A percentile compares a stretch with the other conserved stretches of the same genome.
These are phyloP conservation scores for Ictalurus punctatus DNA, from an alignment of 2,113 vertebrate genomes.

Conservation along the genomic window DNA sequence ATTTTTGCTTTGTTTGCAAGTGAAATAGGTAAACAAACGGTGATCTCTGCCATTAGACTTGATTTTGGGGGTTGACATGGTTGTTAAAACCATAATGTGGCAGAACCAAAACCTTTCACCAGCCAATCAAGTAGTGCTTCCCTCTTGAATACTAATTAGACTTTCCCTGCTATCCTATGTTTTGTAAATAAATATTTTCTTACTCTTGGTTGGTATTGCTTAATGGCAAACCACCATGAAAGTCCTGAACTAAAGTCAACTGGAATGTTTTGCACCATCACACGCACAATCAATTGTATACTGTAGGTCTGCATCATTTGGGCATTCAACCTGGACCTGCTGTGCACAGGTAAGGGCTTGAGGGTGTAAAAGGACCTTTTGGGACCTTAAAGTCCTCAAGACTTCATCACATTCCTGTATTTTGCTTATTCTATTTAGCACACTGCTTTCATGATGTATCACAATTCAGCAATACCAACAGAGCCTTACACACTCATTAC, in stretches of 20 bases:
- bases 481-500: background rate
- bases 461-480: background rate
- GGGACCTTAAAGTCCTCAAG: background rate
- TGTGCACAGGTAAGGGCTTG: no score
- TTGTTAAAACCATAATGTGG: no score
- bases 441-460: no score
- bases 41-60: no score
- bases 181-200: background rate
- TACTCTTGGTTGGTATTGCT: background rate
- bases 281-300: background rate
- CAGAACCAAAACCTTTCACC: no score
- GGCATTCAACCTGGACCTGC: no score
- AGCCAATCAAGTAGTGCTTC: no score
- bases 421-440: no score
- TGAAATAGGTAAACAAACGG: no score
- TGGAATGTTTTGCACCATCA: background rate
- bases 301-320: no score
- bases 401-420: background rate
- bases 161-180: background rate
- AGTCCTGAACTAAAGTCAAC: background rate
- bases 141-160: background rate
- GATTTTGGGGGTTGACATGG: no score
- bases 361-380: background rate
- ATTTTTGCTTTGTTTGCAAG: no score
- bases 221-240: background rate